Evolutionary conservation across 1,140 invertebrate species (phyloP).

Genomic region (Drosophila pachea): DNA sequence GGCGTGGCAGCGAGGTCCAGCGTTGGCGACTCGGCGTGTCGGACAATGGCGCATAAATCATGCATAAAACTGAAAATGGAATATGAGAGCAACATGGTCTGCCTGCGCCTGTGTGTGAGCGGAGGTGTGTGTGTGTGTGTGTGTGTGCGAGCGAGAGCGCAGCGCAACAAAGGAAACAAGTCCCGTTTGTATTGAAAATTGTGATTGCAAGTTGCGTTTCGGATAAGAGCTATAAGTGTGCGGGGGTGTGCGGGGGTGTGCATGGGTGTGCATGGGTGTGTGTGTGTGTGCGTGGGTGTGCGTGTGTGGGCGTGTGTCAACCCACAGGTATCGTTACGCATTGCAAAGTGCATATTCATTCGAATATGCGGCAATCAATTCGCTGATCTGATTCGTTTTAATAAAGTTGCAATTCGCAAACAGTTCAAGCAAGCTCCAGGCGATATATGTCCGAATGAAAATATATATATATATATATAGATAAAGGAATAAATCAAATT

Average conservation of each 20-base stretch:
- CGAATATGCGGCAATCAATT: slow-evolving; percentile 10
- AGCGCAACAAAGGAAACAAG: slow-evolving; percentile 46
- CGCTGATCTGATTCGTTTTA: slow-evolving; percentile 2
- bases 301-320: slow-evolving; percentile 5
- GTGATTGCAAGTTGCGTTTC: slow-evolving; percentile 39
- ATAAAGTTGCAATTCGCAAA: not conserved
- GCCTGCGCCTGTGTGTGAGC: not conserved
- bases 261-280: not conserved
- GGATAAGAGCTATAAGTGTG: slow-evolving; percentile 27
- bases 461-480: no score
- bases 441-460: no score
- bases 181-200: slow-evolving; percentile 53
- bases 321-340: slow-evolving; percentile 10
- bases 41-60: slow-evolving; percentile 55
- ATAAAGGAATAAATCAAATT: no score
- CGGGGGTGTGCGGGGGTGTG: not conserved
- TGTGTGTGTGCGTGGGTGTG: slow-evolving; percentile 1
- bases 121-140: not conserved
- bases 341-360: slow-evolving; percentile 7
- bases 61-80: slow-evolving; percentile 55
- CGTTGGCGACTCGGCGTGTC: slow-evolving; percentile 30
- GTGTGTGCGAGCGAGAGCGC: slow-evolving; percentile 16
- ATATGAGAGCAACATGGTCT: slow-evolving; percentile 42
- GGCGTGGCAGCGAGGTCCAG: not conserved
- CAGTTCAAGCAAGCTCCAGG: not conserved